Conservation (phyloP, 1,140 invertebrate species). For the Vanessa tameamea region DNA sequence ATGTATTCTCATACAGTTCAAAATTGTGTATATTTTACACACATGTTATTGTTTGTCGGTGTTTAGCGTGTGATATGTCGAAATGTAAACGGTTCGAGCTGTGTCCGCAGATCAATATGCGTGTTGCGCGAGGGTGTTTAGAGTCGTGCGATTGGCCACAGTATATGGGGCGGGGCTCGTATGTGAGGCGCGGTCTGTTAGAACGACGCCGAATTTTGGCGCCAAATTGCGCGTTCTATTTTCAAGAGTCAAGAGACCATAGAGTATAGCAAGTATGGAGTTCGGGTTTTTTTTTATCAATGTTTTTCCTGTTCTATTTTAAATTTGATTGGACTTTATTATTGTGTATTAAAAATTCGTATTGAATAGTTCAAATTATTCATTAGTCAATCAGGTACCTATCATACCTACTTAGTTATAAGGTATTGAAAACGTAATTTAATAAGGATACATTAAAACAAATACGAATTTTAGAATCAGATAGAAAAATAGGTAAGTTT, state of each 20-base stretch:
- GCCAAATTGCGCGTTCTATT: constrained; percentile 65
- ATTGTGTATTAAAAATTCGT: too few relatives aligned
- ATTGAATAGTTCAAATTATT: too few relatives aligned
- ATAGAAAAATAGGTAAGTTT: too few relatives aligned
- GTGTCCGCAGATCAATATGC: constrained; percentile 79
- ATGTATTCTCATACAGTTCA: constrained; percentile 6
- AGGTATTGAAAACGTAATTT: too few relatives aligned
- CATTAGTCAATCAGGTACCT: too few relatives aligned
- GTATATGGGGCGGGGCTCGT: constrained; percentile 72
- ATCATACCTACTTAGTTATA: too few relatives aligned
- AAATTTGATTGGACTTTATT: not conserved
- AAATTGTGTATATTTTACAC: constrained; percentile 33
- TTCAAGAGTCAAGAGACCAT: constrained; percentile 39
- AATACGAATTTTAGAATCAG: too few relatives aligned
- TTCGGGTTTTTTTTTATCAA: not conserved
- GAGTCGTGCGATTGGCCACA: constrained; percentile 69
- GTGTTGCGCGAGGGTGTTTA: constrained; percentile 74
- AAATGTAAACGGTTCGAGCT: constrained; percentile 77
- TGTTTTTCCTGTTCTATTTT: not conserved
- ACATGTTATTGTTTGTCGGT: constrained; percentile 78
- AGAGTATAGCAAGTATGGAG: constrained; percentile 1
- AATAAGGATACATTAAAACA: too few relatives aligned
- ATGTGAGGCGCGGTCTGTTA: constrained; percentile 68
- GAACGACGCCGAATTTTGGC: constrained; percentile 63
- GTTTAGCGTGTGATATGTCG: constrained; percentile 79